A percentile compares a stretch with the other conserved stretches of the same genome.
These are phyloP conservation scores for Physeter macrocephalus DNA, from an alignment of 2,113 vertebrate species.

Conservation along the genomic window DNA sequence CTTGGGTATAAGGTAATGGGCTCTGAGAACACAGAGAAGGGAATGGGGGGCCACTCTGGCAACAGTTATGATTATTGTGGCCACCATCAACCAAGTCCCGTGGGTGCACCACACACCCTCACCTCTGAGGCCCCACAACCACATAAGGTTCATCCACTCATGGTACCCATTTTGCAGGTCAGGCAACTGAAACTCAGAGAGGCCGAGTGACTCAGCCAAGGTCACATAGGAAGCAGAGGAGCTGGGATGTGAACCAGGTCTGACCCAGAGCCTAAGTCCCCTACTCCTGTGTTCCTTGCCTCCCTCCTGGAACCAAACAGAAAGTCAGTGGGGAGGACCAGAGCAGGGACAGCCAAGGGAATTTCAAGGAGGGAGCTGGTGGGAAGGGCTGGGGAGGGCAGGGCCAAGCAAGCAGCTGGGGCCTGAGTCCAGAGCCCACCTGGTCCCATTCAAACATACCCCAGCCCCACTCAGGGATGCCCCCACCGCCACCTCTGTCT, in stretches of 20 bases:
- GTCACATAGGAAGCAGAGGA: neutral
- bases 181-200: neutral
- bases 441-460: neutral
- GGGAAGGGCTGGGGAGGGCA: no score
- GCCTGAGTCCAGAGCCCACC: neutral
- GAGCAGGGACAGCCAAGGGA: no score
- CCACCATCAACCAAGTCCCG: neutral
- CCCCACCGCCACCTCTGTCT: no score
- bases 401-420: neutral
- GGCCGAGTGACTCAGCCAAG: neutral
- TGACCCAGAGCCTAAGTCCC: neutral
- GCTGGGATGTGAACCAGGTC: neutral
- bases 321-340: neutral
- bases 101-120: neutral
- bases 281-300: neutral
- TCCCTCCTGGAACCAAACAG: neutral
- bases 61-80: accelerated
- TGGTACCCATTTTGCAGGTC: neutral
- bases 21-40: neutral
- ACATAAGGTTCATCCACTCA: neutral
- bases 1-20: neutral
- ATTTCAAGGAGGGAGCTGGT: neutral
- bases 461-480: neutral
- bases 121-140: neutral
- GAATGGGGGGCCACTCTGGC: neutral